Conservation (phyloP, 1,140 invertebrate genomes). For the Bombus turneri region DNA sequence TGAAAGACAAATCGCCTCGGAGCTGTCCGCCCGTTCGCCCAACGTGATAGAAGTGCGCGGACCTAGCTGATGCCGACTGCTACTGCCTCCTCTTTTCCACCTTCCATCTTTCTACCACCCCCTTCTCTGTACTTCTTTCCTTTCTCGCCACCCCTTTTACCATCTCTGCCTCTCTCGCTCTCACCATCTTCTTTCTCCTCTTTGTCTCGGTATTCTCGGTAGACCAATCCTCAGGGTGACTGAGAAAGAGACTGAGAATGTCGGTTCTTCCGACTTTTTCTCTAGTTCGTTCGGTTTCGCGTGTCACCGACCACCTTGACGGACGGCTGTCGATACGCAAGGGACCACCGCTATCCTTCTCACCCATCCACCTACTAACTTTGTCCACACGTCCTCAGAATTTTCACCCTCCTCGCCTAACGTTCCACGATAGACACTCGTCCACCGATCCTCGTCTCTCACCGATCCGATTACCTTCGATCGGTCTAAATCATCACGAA, state of each 20-base stretch:
- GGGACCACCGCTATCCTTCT: slow-evolving; percentile 49
- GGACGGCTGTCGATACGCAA: slow-evolving; percentile 72
- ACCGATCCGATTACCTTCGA: not conserved
- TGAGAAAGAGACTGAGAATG: slow-evolving; percentile 58
- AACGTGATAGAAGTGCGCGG: slow-evolving; percentile 80
- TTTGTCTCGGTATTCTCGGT: slow-evolving; percentile 42
- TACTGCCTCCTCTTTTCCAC: slow-evolving; percentile 60
- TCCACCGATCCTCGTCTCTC: not conserved
- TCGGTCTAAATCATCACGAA: too few species aligned
- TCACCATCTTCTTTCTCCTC: slow-evolving; percentile 11
- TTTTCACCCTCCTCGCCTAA: not conserved
- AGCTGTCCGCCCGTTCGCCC: slow-evolving; percentile 82
- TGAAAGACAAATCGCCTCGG: slow-evolving; percentile 82
- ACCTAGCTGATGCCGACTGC: slow-evolving; percentile 72
- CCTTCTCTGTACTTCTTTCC: slow-evolving; percentile 23
- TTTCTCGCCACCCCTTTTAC: not conserved
- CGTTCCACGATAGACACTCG: not conserved
- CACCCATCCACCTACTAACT: slow-evolving; percentile 23
- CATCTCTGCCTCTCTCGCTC: slow-evolving; percentile 31
- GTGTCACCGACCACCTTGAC: slow-evolving; percentile 66
- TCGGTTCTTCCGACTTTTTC: slow-evolving; percentile 67
- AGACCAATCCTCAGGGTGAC: slow-evolving; percentile 70
- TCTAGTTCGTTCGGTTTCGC: slow-evolving; percentile 56
- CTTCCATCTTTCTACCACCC: slow-evolving; percentile 49
- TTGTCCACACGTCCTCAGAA: slow-evolving; percentile 40